Base-by-base conservation (phyloP, 2,797 vertebrate genomes). In the Macrochelys suwanniensis region DNA sequence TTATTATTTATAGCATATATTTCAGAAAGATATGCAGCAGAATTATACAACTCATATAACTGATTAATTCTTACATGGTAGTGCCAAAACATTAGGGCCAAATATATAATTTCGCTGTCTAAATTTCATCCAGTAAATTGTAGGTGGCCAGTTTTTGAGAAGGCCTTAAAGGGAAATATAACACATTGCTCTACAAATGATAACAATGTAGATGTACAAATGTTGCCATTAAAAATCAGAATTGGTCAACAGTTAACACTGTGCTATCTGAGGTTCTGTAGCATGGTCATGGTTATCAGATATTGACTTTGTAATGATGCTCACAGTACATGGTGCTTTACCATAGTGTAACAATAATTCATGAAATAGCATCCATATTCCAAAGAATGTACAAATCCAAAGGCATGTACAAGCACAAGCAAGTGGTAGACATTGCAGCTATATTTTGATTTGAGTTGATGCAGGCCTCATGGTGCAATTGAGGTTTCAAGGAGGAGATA, bases 371-470 rank as follows among this genome's bases (percentile, higher is more conserved):
- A 31, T 26, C 25, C 23, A 47, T 80, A 13, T 81, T 86, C 82
- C 85, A 65, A 94, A 85, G 37, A 89, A 47, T 21, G 56, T 25
- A 74, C 53, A 13, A 26, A 9, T 80, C 5, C 76, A 45, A 85
- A 89, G 56, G 7, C 6, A 81, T 84, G 42, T 9, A 13, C 3
- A 33, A 45, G 10, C 16, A 33, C n/a, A 68, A 89, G 37, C 28
- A 31, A 37, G 16, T 28, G 50, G 54, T 8, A 33, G 11, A 42
- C 50, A 17, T 33, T 81, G n/a, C 31, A 80, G 31, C 8, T 25
- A 7, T 15, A 51, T 68, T 45, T 76, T 50, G 15, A 61, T 2
- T 0, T 76, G 0, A 42, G 7, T 21, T n/a, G 47, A 3, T 0
- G 0, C 5, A n/a, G 86, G 2, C 49, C 5, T 78, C 68, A 77